Evolutionary conservation across 2,797 vertebrate genomes (phyloP), one percentile per base, ranked within the genome.

Genomic region (Podargus strigoides): DNA sequence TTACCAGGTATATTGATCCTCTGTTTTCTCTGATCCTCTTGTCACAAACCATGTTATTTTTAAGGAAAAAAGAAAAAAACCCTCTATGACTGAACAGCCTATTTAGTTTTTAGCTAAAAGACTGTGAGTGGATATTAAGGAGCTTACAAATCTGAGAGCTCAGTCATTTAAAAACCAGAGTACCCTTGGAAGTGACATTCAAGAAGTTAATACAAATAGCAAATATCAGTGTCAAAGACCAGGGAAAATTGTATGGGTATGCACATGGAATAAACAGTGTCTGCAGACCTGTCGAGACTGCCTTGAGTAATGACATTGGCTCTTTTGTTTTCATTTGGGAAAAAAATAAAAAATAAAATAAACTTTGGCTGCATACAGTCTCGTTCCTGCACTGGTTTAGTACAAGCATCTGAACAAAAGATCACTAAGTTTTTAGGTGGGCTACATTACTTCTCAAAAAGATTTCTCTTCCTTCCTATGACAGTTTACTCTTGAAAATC

Each of bases 261-360:
- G 37, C 15, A 14, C n/a, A 55, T 53, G 32, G 36, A 92, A 94
- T 93, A 68, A 94, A 77, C 30, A 92, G 62, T 63, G 46, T 50
- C 49, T 73, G 10, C 49, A 94, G 55, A 94, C 32, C 30, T 85
- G 28, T 87, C 22, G 14, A 49, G 56, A 60, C 14, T 85, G 59
- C 78, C 37, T 14, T 89, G 47, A 96, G 34, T 87, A 90, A 93
- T 85, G 28, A 30, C 28, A 82, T 81, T 94, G 89, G 42, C 16
- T 74, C 22, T 60, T 79, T 78, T 32, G 24, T 55, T 42, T 26
- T 70, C 83, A 87, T 36, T 79, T n/a, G 4, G 8, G 16, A 12
- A 44, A 81, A 87, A 83, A 84, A 39, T 14, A 41, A 46, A 49
- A 21, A 28, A n/a, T n/a, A 55, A 53, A 63, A 46, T 2, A 22